A percentile compares a stretch with the other conserved stretches of the same genome.
Evolutionary conservation across 2,888 invertebrate genomes (phyloP).

Genomic region (Euproctis similis): DNA sequence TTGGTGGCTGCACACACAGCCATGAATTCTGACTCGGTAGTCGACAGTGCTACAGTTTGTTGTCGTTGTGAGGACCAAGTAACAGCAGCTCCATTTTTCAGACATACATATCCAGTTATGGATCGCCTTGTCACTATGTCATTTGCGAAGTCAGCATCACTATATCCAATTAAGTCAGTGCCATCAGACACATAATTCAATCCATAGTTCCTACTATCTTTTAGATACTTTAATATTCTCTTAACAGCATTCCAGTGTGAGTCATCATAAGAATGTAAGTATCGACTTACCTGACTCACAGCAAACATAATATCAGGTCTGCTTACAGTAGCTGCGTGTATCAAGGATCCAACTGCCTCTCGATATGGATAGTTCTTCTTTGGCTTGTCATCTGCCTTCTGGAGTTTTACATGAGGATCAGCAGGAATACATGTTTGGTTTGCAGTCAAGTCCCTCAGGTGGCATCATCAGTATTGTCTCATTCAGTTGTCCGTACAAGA

Average conservation of each 20-base stretch:
- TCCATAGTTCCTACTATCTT: conserved; percentile 6
- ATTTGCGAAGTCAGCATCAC: conserved; percentile 3
- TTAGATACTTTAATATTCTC: too few relatives aligned
- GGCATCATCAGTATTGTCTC: not conserved
- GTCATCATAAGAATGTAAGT: not conserved
- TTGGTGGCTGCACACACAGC: conserved; percentile 1
- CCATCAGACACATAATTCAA: conserved; percentile 1
- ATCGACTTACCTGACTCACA: conserved; percentile 7
- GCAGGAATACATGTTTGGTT: not conserved
- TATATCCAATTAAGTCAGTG: not conserved
- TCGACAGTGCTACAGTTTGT: not conserved
- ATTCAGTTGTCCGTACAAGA: conserved; percentile 1
- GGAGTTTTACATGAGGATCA: not conserved
- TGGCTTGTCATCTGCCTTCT: not conserved
- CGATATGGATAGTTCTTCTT: conserved; percentile 9
- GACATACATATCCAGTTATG: conserved; percentile 5
- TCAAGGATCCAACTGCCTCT: conserved; percentile 11
- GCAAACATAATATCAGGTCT: conserved; percentile 16
- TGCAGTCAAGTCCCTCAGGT: not conserved
- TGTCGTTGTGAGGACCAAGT: conserved; percentile 5
- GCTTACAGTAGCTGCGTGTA: conserved; percentile 10
- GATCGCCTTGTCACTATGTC: conserved; percentile 5
- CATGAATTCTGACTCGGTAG: not conserved
- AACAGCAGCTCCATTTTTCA: conserved; percentile 7
- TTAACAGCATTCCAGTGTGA: too few relatives aligned